Conservation (phyloP, 2,888 invertebrate genomes). For the Eupeodes latifasciatus region DNA sequence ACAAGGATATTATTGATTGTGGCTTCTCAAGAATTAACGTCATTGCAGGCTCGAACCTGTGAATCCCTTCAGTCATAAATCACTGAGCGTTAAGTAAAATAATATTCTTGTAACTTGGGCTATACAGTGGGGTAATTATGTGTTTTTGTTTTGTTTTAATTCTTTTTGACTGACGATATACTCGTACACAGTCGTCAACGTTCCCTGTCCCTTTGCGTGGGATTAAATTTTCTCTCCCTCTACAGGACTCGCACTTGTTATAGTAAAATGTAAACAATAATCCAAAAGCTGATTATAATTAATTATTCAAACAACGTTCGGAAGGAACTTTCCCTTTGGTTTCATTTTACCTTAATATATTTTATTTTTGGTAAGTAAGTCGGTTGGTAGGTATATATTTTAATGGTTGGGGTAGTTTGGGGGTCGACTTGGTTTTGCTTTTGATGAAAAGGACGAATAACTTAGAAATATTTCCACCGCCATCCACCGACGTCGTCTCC, state of each 20-base stretch:
- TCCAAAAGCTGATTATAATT: conserved; percentile 66
- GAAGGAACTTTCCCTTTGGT: conserved; percentile 50
- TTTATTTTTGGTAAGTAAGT: neutral
- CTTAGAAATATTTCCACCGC: conserved; percentile 50
- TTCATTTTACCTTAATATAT: conserved; percentile 20
- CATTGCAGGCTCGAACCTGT: conserved; percentile 48
- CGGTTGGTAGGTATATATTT: neutral
- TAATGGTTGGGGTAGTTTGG: conserved; percentile 16
- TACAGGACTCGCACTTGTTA: conserved; percentile 20
- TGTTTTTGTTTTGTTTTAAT: neutral
- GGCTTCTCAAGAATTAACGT: conserved; percentile 66
- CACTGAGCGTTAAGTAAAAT: conserved; percentile 11
- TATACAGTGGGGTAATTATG: neutral
- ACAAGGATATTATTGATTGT: conserved; percentile 41
- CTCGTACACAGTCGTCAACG: neutral
- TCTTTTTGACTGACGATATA: neutral
- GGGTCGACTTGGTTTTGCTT: conserved; percentile 14
- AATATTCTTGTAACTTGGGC: conserved; percentile 23
- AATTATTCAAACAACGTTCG: conserved; percentile 67
- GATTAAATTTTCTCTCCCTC: conserved; percentile 47
- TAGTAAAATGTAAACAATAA: conserved; percentile 59
- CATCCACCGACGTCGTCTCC: conserved; percentile 7
- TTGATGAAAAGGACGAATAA: conserved; percentile 49
- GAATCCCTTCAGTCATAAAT: conserved; percentile 52
- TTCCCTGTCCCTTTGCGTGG: conserved; percentile 3